Base-by-base conservation (phyloP, 2,113 vertebrate genomes). In the Dunckerocampus dactyliophorus region DNA sequence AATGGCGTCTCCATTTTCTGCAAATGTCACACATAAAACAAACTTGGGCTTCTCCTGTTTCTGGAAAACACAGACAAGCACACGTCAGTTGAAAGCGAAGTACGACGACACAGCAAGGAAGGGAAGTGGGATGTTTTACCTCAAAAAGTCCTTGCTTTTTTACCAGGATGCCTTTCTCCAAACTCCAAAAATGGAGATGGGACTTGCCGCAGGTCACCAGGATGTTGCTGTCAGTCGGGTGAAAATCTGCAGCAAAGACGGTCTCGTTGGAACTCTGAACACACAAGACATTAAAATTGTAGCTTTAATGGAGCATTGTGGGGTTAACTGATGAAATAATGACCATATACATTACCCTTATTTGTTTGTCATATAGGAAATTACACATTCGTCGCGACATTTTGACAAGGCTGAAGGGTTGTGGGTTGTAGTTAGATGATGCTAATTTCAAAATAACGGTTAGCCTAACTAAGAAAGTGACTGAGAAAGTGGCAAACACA, bases 31-130 rank as follows among this genome's bases (percentile, higher is more conserved):
- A 64, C 96, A 98, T 60, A 99, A 87, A 71, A 99, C 95, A 88
- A 98, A 98, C 91, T 98, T 99, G 89, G 97, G 96, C 90, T 99
- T 99, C 88, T 99, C 97, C 85, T 99, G 97, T 93, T 98, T 99
- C 97, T 99, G 92, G 19, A 85, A 84, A 59, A 62, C 79, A 85
- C 62, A 13, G 46, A 69, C 51, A 87, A 71, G 77, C 42, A 70
- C 54, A 69, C 3, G 17, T 11, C 31, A 39, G 16, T 57, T 43
- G 12, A 56, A 49, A 17, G 6, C 21, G 9, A 10, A 1, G 10
- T 34, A 19, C 20, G 14, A 19, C 20, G 14, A 28, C 47, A 11
- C 47, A 56, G 3, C 8, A 45, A n/a, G 47, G 20, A n/a, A 7
- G 47, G 46, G 39, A 28, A 14, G 11, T 20, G 16, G 54, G 28